Evolutionary conservation across 2,113 vertebrate species (phyloP).

Genomic region (Cyprinodon brontotheroides): DNA sequence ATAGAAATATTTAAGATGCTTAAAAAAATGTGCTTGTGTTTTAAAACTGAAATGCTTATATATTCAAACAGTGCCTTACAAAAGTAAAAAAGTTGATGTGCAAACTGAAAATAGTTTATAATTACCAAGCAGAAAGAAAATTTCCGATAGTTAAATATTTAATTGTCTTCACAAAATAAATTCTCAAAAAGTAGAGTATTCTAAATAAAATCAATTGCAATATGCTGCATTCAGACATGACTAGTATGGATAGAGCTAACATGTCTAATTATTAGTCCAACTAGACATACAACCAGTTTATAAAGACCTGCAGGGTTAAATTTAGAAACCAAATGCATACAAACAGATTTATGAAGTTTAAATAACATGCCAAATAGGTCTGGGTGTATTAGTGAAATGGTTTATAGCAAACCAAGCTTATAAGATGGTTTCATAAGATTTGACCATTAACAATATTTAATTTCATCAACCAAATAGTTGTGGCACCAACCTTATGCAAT

Average conservation of each 20-base stretch:
- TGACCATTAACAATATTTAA: no score
- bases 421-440: no score
- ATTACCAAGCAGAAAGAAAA: not conserved
- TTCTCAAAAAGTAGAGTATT: no score
- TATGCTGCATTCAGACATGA: not conserved
- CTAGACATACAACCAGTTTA: not conserved
- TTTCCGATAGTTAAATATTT: no score
- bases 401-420: no score
- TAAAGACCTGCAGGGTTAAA: not conserved
- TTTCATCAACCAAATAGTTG: no score
- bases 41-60: constrained; percentile 46
- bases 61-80: not conserved
- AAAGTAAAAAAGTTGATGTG: not conserved
- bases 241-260: not conserved
- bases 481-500: no score
- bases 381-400: no score
- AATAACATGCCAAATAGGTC: no score
- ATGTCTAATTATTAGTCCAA: no score
- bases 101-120: not conserved
- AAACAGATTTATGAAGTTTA: no score
- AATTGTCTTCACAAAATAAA: no score
- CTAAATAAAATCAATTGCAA: not conserved
- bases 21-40: constrained; percentile 63
- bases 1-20: constrained; percentile 42
- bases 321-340: not conserved